Base-by-base conservation (phyloP, 2,888 invertebrate species). In the Volucella inanis region DNA sequence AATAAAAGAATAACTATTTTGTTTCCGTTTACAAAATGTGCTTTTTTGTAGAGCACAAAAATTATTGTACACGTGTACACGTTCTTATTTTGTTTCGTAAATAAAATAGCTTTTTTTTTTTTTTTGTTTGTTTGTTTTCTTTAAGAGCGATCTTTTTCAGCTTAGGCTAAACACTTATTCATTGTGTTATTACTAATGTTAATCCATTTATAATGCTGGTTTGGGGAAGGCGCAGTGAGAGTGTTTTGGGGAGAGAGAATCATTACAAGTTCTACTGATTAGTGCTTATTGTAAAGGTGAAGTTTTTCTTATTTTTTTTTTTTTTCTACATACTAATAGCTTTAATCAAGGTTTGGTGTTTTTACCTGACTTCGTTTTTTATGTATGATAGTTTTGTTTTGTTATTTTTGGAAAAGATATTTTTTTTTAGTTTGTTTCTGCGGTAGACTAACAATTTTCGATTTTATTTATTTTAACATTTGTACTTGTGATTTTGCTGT, bases 401-500 rank as follows among this genome's bases (percentile, higher is more conserved):
- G 31, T 59, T 62, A 18, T 52, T 77, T 67, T 3, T 49, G 31
- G 59, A 57, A 57, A 38, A 59, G 52, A 45, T 38, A 61, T 74
- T 47, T 43, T 54, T 49, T 47, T 49, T 38, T 38, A 6, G 52
- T 45, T 31, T 62, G 8, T 59, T 59, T 41, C 31, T 31, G 6
- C 10, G 65, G 52, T 39, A 64, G 10, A 12, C 9, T 6, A n/a
- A 49, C 11, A 43, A 11, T 11, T 47, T 31, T n/a, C 39, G 12
- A 8, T 22, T 55, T 55, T 62, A 41, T 55, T 41, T 71, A 11
- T 38, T 43, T 84, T 15, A 75, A 75, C 80, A 75, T 84, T 84
- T 84, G 84, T 84, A 84, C 84, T 83, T 57, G 84, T 84, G 84
- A 84, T 79, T 84, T 67, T 84, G 49, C 80, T 70, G 76, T 65